Evolutionary conservation across 2,113 vertebrate species (phyloP).

Genomic region (Platanista minor): DNA sequence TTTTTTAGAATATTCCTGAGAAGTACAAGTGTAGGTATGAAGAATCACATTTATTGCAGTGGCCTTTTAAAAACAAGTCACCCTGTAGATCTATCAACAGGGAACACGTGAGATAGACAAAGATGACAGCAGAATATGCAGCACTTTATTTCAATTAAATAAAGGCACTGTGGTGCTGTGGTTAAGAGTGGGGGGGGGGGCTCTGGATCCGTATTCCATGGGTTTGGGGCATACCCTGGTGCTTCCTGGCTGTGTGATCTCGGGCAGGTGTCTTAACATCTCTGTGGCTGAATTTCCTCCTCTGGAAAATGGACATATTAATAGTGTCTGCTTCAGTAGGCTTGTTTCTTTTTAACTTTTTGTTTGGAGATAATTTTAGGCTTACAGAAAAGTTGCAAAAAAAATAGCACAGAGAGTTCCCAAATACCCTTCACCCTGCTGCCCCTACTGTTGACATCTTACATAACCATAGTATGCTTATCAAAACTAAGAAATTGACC

Average conservation of each 20-base stretch:
- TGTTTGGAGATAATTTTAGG: constrained; percentile 4
- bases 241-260: not conserved
- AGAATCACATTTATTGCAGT: not conserved
- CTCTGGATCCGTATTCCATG: not conserved
- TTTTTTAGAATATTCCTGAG: not conserved
- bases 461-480: not conserved
- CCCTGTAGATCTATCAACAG: not conserved
- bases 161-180: not conserved
- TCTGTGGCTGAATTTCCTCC: not conserved
- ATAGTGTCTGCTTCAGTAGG: not conserved
- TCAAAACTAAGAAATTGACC: not conserved
- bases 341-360: not conserved
- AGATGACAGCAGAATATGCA: not conserved
- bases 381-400: not conserved
- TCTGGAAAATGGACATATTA: not conserved
- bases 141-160: not conserved
- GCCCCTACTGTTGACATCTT: not conserved
- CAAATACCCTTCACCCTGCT: not conserved
- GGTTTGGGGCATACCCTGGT: not conserved
- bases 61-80: not conserved
- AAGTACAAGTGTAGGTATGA: not conserved
- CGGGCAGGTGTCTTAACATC: not conserved
- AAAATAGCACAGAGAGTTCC: not conserved
- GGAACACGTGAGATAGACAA: not conserved
- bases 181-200: not conserved